A percentile compares a stretch with the other conserved stretches of the same genome.
phyloP scores from a whole-genome alignment of 2,888 invertebrate genomes.

The Suillia variegata region DNA sequence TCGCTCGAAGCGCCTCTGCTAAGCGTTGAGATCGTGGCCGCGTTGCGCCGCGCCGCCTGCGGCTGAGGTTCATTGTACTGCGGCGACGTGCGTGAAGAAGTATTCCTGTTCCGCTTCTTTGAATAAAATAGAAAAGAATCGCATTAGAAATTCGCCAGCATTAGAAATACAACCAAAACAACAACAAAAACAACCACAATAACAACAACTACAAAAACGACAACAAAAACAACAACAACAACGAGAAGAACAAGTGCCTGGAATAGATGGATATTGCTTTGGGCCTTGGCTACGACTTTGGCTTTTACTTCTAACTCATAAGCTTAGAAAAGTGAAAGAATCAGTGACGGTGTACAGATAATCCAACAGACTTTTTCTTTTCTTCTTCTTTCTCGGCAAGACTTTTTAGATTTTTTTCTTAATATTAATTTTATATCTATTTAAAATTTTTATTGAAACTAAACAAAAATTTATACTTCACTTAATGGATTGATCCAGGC shows the following conservation, averaged over 20 bases:
- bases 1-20: slow-evolving; percentile 5
- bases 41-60: background rate
- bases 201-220: background rate
- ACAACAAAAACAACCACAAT: background rate
- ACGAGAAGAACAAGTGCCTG: background rate
- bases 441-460: too few relatives aligned
- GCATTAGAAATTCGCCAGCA: slow-evolving; percentile 45
- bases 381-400: too few relatives aligned
- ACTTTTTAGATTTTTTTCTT: too few relatives aligned
- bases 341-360: too few relatives aligned
- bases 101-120: slow-evolving; percentile 29
- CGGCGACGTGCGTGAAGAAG: slow-evolving; percentile 7
- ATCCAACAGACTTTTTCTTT: too few relatives aligned
- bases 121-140: slow-evolving; percentile 43
- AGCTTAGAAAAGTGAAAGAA: slow-evolving; percentile 13
- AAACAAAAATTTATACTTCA: too few relatives aligned
- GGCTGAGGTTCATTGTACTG: slow-evolving; percentile 9
- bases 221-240: background rate
- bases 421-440: too few relatives aligned
- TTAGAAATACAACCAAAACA: slow-evolving; percentile 10
- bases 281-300: background rate
- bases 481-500: too few relatives aligned
- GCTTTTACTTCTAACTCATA: slow-evolving; percentile 2
- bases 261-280: background rate
- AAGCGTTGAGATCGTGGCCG: too few relatives aligned